These are phyloP conservation scores for Tetragonisca angustula DNA, from an alignment of 2,888 invertebrate species.

Conservation along the genomic window DNA sequence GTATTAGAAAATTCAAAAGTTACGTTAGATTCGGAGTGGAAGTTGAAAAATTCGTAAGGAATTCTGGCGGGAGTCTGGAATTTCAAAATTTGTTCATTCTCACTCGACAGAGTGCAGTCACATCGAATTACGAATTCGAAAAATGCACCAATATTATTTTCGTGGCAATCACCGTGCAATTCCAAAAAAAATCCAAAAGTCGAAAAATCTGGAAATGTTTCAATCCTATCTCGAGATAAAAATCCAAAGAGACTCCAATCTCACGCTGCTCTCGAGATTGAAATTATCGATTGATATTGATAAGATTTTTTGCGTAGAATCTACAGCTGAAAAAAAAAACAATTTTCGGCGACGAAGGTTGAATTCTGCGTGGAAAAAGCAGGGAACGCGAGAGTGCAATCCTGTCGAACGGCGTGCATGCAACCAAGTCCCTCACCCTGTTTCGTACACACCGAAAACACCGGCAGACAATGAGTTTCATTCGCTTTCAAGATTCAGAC, in stretches of 20 bases:
- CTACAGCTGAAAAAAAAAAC: too few relatives aligned
- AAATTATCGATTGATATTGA: too few relatives aligned
- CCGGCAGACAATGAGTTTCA: slow-evolving; percentile 54
- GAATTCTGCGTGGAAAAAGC: background rate
- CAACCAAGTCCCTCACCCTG: slow-evolving; percentile 29
- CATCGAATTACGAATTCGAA: too few relatives aligned
- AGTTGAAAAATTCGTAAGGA: too few relatives aligned
- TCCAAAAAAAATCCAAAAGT: background rate
- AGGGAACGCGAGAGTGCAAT: slow-evolving; percentile 43
- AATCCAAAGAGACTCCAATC: background rate
- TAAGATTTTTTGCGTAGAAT: too few relatives aligned
- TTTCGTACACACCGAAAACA: slow-evolving; percentile 51
- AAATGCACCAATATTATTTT: background rate
- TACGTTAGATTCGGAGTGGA: too few relatives aligned
- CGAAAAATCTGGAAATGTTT: background rate
- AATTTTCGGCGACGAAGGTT: background rate
- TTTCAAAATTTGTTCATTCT: too few relatives aligned
- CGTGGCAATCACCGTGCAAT: background rate
- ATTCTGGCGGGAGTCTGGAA: too few relatives aligned
- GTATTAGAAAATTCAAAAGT: too few relatives aligned
- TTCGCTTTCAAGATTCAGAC: slow-evolving; percentile 61
- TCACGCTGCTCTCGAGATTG: too few relatives aligned
- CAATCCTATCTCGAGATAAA: background rate
- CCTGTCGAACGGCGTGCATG: slow-evolving; percentile 59
- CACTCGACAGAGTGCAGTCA: too few relatives aligned